Evolutionary conservation across 2,797 vertebrate genomes (phyloP).

Genomic region (Chelonia mydas): DNA sequence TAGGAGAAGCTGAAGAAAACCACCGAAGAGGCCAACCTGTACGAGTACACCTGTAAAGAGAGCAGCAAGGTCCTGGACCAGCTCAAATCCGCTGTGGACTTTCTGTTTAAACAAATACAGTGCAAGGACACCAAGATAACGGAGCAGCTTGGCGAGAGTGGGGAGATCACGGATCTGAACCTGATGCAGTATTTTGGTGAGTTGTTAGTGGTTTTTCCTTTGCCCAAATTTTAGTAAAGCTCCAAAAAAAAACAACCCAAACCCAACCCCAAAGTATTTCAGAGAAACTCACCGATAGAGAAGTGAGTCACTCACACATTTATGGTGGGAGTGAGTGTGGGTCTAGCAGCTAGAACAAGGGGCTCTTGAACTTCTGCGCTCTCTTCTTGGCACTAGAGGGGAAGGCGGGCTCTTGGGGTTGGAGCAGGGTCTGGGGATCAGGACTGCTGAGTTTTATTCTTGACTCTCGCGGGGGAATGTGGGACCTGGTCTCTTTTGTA

Average conservation of each 20-base stretch:
- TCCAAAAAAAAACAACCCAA: too few species aligned
- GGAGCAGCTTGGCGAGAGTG: slow-evolving; percentile 60
- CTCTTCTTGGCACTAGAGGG: not conserved
- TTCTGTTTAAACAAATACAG: slow-evolving; percentile 32
- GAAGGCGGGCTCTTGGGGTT: not conserved
- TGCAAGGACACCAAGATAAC: slow-evolving; percentile 18
- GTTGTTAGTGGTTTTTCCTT: not conserved
- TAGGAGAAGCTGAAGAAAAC: slow-evolving; percentile 68
- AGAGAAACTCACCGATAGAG: not conserved
- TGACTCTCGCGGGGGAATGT: not conserved
- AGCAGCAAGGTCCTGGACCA: slow-evolving; percentile 48
- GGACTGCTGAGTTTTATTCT: fast-evolving
- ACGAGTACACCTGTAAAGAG: slow-evolving; percentile 36
- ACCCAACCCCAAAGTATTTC: not conserved
- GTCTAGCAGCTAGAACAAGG: too few species aligned
- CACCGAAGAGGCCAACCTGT: slow-evolving; percentile 18
- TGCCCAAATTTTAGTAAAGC: not conserved
- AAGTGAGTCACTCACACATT: not conserved
- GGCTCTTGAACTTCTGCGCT: fast-evolving
- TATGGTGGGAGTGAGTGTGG: not conserved
- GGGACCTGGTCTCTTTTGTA: not conserved
- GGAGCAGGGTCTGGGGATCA: not conserved
- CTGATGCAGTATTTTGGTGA: slow-evolving; percentile 73
- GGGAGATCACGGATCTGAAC: slow-evolving; percentile 63
- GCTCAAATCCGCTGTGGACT: slow-evolving; percentile 31